phyloP scores from a whole-genome alignment of 2,797 vertebrate genomes.

The Myotis planiceps region DNA sequence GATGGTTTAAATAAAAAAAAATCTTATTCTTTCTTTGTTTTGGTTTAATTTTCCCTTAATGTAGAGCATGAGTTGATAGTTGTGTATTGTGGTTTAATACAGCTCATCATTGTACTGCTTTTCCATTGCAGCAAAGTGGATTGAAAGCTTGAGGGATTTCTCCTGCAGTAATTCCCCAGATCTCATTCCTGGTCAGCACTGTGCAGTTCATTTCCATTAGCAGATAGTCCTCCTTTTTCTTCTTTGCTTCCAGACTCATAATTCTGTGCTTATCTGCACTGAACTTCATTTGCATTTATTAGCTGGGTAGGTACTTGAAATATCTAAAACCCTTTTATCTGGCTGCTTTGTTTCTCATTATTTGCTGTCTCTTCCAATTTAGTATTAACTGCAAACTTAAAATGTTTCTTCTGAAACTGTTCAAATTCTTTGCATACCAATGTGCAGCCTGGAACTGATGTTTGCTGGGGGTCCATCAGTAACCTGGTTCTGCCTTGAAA shows the following conservation, averaged over 20 bases:
- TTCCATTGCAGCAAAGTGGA: conserved; percentile 77
- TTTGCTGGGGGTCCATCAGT: conserved; percentile 24
- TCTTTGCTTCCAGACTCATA: conserved; percentile 86
- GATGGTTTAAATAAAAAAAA: conserved; percentile 4
- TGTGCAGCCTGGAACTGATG: background rate
- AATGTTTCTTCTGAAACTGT: conserved; percentile 81
- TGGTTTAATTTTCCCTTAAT: conserved; percentile 70
- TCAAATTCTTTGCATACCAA: conserved; percentile 76
- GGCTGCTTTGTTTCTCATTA: conserved; percentile 85
- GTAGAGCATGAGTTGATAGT: conserved; percentile 58
- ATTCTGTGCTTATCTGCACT: conserved; percentile 87
- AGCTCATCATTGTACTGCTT: conserved; percentile 79
- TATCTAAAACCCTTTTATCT: conserved; percentile 86
- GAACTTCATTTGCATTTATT: conserved; percentile 90
- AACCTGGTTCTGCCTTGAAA: conserved; percentile 45
- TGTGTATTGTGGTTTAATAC: conserved; percentile 76
- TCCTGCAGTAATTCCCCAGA: conserved; percentile 86
- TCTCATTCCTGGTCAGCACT: conserved; percentile 85
- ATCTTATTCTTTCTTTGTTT: conserved; percentile 66
- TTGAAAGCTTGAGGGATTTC: conserved; percentile 87
- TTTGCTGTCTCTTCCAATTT: conserved; percentile 84
- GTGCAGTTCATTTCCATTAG: conserved; percentile 86
- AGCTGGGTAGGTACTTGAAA: conserved; percentile 86
- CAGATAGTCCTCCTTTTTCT: conserved; percentile 85
- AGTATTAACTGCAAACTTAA: conserved; percentile 83